phyloP scores from a whole-genome alignment of 2,113 vertebrate species.

The Rhadina sibilatrix region DNA sequence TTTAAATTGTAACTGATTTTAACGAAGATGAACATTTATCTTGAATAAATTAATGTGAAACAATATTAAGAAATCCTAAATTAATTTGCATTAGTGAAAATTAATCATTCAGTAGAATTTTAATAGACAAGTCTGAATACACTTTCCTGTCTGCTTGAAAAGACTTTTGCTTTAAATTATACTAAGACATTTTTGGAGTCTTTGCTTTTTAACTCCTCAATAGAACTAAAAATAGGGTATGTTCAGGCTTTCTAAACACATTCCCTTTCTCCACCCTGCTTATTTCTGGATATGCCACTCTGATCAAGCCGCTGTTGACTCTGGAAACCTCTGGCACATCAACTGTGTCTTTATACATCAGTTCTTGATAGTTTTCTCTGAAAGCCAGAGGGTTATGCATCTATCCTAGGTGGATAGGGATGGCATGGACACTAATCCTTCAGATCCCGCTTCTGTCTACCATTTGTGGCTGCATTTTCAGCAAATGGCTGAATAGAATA shows the following conservation, averaged over 20 bases:
- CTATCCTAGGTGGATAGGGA: not conserved
- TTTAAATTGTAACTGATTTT: not conserved
- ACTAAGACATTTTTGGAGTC: not conserved
- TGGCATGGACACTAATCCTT: not conserved
- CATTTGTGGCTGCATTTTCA: not conserved
- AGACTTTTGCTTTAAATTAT: not conserved
- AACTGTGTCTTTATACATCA: not conserved
- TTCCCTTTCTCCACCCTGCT: not conserved
- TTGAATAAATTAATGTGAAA: slow-evolving; percentile 25
- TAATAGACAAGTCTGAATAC: not conserved
- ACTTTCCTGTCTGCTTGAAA: not conserved
- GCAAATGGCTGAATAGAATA: not conserved
- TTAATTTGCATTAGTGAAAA: slow-evolving; percentile 9
- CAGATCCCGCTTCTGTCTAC: not conserved
- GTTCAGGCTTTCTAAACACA: not conserved
- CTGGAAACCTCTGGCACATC: not conserved
- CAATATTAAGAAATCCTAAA: slow-evolving; percentile 19
- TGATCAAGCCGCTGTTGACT: not conserved
- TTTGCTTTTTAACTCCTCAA: not conserved
- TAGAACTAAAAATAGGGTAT: not conserved
- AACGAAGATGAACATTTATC: not conserved
- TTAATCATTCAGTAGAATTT: not conserved
- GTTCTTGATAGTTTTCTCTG: not conserved
- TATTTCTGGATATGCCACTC: not conserved
- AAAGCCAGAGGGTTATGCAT: not conserved